Percentiles rank a stretch among this genome's conserved stretches.
Conservation (phyloP, 2,113 vertebrate genomes). For the Erinaceus europaeus region DNA sequence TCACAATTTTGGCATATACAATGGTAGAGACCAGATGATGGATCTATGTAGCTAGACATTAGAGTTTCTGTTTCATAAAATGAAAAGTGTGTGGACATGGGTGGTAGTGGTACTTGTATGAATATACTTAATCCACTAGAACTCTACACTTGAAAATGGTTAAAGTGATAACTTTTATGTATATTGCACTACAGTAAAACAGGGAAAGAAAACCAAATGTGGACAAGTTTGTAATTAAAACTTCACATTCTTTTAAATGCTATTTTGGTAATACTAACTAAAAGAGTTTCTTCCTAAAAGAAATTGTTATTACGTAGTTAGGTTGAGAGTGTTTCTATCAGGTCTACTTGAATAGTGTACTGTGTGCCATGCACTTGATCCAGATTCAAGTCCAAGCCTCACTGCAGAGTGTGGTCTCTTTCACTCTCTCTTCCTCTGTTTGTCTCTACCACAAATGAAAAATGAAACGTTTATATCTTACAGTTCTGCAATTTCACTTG, state of each 20-base stretch:
- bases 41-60: no score
- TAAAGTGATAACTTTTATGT: neutral
- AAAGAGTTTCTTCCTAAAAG: neutral
- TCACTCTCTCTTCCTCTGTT: no score
- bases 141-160: neutral
- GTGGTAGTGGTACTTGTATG: neutral
- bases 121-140: neutral
- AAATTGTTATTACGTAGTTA: neutral
- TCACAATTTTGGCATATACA: no score
- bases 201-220: neutral
- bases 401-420: no score
- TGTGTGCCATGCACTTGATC: no score
- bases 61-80: neutral
- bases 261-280: neutral
- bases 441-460: no score
- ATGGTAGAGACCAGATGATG: no score
- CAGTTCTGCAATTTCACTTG: neutral
- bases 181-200: neutral
- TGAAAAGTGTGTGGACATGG: no score
- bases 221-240: neutral
- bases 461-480: neutral
- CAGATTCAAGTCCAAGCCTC: no score
- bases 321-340: neutral
- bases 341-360: no score
- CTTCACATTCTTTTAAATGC: neutral